These are phyloP conservation scores for Rhinolophus sinicus DNA, from an alignment of 2,113 vertebrate genomes.

Conservation along the genomic window DNA sequence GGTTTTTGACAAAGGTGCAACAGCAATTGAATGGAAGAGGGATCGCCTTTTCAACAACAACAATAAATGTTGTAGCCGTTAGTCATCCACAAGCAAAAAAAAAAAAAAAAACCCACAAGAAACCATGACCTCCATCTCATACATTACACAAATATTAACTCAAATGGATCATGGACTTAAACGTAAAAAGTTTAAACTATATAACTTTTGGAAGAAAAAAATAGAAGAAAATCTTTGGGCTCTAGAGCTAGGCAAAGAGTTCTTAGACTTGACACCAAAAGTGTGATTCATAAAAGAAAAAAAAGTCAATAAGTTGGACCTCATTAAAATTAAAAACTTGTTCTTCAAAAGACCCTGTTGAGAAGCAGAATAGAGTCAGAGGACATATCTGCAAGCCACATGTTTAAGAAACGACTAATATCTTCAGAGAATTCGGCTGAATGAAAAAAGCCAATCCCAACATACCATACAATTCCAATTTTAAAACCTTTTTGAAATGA, in stretches of 20 bases:
- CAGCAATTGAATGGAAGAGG: not conserved
- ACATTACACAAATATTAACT: not conserved
- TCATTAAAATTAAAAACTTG: not conserved
- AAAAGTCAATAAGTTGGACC: not conserved
- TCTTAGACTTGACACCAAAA: conserved; percentile 6
- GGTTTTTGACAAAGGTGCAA: conserved; percentile 14
- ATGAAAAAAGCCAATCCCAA: not conserved
- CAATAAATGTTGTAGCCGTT: not conserved
- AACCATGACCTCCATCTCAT: not conserved
- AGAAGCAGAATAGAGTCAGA: not conserved
- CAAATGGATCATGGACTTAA: not conserved
- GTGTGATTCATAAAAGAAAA: not conserved
- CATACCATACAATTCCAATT: not conserved
- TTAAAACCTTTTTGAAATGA: not conserved
- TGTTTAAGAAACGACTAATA: not conserved
- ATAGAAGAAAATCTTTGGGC: not conserved
- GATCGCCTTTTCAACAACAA: not conserved
- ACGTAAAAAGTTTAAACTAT: not conserved
- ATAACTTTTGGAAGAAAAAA: not conserved
- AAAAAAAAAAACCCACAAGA: not conserved
- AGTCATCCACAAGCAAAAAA: not conserved
- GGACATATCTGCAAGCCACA: not conserved
- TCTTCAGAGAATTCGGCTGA: not conserved
- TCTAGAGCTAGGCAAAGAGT: not conserved
- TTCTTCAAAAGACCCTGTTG: not conserved